Evolutionary conservation across 1,140 invertebrate genomes (phyloP), one percentile per base, ranked within the genome.

Genomic region (Bathynomus jamesi): DNA sequence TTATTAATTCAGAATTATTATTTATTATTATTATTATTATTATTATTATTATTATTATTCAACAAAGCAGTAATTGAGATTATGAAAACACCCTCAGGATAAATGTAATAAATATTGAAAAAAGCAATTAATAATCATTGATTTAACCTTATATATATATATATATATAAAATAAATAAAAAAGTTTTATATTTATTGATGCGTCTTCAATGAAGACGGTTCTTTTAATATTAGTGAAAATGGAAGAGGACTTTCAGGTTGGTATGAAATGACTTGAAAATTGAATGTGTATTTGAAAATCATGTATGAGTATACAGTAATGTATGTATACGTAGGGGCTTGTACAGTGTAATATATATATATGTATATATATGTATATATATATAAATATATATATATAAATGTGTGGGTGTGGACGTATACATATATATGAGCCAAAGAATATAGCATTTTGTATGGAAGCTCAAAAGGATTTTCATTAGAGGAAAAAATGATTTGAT

Each of bases 301-400:
- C n/a, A 64, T 64, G 10, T 64, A 64, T 64, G 10, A 27, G 28
- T 64, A 64, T 64, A 64, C 28, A 64, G 25, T 5, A 27, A 64
- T 64, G 10, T 64, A 64, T 64, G 28, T 64, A 64, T 64, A 64
- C 28, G 28, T 64, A 64, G 25, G 28, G 25, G 10, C 28, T 10
- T 64, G 28, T 64, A 64, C 28, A 64, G n/a, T 5, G 25, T 27
- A 27, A 13, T 63, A 64, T 64, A 64, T 64, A 64, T 64, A 64
- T 64, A 64, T 64, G 10, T 64, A 25, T 64, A 27, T 64, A 64
- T 64, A 64, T 64, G 28, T 27, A 25, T 64, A 64, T 64, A 25
- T 64, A 64, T 64, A 64, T 64, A 64, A 27, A 64, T 63, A 64
- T 64, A 64, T 64, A 64, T 64, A 64, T 64, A 64, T 64, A 64